phyloP scores from a whole-genome alignment of 2,113 vertebrate genomes.

The Dermatemys mawii region DNA sequence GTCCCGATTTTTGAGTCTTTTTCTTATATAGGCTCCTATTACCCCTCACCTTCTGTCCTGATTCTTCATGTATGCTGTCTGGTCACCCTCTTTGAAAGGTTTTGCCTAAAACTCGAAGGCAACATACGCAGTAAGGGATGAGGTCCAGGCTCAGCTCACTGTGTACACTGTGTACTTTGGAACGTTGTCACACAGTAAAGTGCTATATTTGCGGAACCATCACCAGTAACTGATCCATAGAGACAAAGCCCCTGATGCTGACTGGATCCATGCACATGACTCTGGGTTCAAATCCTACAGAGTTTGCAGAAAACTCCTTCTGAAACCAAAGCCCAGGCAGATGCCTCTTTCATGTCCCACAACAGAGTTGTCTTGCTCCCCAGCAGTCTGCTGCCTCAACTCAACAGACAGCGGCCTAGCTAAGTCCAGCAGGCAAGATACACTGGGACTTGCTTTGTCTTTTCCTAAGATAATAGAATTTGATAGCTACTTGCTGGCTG shows the following conservation, averaged over 20 bases:
- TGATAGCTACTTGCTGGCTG: neutral
- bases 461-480: neutral
- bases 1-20: too few species aligned
- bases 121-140: neutral
- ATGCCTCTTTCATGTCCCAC: neutral
- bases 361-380: accelerated
- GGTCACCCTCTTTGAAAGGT: neutral
- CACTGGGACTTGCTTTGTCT: neutral
- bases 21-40: too few species aligned
- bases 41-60: too few species aligned
- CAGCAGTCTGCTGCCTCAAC: neutral
- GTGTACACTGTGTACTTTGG: neutral
- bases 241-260: neutral
- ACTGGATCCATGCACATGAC: neutral
- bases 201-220: neutral
- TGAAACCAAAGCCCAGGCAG: neutral
- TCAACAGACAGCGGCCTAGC: neutral
- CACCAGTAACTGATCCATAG: neutral
- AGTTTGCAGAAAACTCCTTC: neutral
- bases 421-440: neutral
- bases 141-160: neutral
- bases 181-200: neutral
- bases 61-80: too few species aligned
- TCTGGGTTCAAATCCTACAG: neutral
- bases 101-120: neutral